These are phyloP conservation scores for Ligdia adustata DNA, from an alignment of 2,888 invertebrate species.

Conservation along the genomic window DNA sequence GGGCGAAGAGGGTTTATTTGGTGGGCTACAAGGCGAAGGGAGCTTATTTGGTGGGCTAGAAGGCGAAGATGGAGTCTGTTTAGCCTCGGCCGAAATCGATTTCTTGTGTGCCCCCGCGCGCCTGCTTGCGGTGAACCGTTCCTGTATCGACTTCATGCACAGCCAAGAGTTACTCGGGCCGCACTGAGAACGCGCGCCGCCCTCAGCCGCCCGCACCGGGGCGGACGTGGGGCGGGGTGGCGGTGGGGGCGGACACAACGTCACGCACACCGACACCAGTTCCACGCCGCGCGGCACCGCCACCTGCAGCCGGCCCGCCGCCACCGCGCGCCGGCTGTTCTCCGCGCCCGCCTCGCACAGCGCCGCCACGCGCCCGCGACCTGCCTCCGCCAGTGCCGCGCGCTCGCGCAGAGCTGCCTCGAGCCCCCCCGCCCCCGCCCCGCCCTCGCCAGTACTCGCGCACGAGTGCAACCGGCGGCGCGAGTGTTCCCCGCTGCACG, in stretches of 20 bases:
- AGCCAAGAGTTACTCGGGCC: slow-evolving; percentile 36
- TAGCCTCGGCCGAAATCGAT: too few relatives aligned
- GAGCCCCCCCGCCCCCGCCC: background rate
- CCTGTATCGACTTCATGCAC: slow-evolving; percentile 39
- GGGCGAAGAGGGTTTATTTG: background rate
- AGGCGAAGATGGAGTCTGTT: background rate
- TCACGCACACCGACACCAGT: slow-evolving; percentile 21
- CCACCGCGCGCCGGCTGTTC: background rate
- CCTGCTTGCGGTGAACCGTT: slow-evolving; percentile 31
- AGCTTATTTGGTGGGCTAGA: background rate
- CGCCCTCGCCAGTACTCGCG: background rate
- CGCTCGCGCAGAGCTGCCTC: background rate
- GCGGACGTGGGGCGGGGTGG: background rate
- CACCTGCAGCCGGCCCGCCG: slow-evolving; percentile 33
- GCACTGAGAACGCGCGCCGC: background rate
- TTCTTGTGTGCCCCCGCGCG: background rate
- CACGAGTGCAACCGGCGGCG: slow-evolving; percentile 35
- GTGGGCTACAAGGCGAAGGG: background rate
- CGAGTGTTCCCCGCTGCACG: background rate
- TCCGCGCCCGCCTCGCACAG: background rate
- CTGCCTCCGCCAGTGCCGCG: slow-evolving; percentile 38
- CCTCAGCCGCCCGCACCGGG: background rate
- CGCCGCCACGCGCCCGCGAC: slow-evolving; percentile 44
- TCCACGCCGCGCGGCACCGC: slow-evolving; percentile 9
- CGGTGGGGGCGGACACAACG: background rate